These are phyloP conservation scores for Temnothorax nylanderi DNA, from an alignment of 1,140 invertebrate genomes.

Conservation along the genomic window DNA sequence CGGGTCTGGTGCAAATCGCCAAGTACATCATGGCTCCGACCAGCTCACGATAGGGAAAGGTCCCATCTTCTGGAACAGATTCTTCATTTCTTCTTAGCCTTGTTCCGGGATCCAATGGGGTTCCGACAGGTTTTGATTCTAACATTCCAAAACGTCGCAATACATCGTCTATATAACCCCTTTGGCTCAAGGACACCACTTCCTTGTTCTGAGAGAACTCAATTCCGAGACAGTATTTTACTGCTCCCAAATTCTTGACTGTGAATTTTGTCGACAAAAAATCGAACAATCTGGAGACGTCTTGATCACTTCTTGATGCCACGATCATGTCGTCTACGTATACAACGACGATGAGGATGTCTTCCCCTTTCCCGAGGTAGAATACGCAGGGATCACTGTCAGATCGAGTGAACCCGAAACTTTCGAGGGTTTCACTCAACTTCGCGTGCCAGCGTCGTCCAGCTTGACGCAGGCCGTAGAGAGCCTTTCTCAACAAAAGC, in stretches of 20 bases:
- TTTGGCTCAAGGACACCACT: not conserved
- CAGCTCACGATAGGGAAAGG: not conserved
- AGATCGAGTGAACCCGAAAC: not conserved
- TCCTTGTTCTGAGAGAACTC: not conserved
- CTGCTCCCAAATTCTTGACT: not conserved
- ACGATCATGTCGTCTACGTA: conserved; percentile 1
- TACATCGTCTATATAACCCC: conserved; percentile 3
- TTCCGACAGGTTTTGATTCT: conserved; percentile 1
- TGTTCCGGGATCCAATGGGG: not conserved
- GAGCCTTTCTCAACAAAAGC: not conserved
- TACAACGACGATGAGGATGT: not conserved
- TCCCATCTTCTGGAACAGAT: not conserved
- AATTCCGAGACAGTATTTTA: conserved; percentile 18
- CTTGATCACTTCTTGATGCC: not conserved
- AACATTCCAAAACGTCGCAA: conserved; percentile 24
- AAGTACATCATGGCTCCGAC: not conserved
- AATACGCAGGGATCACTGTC: not conserved
- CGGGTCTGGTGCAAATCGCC: too few species aligned
- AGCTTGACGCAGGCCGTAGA: conserved; percentile 34
- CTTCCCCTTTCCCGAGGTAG: not conserved
- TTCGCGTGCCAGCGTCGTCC: conserved; percentile 24
- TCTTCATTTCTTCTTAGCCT: not conserved
- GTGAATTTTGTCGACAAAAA: not conserved
- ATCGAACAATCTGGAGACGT: not conserved
- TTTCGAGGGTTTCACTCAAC: not conserved